Base-by-base conservation (phyloP, 1,140 invertebrate genomes). In the Calosoma granatense region DNA sequence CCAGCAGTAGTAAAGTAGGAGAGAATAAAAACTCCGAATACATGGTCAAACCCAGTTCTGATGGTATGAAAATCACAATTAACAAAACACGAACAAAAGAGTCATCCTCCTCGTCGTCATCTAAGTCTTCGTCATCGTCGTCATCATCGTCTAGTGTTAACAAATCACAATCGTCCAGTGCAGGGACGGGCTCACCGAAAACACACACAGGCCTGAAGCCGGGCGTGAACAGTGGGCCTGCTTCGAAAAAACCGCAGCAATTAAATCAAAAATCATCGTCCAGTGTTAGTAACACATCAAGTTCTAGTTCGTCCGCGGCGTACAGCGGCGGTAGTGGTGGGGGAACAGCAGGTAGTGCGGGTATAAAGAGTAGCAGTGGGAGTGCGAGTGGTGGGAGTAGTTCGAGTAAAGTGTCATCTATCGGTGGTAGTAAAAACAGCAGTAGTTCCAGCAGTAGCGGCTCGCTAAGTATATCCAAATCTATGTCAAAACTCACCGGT, bases 21-120 rank as follows among this genome's bases (percentile, higher is more conserved):
- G 82, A 83, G 55, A 76, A 72, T 51, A 89, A 89, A 72, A 87
- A 85, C 66, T 81, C 82, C 1, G 90, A 92, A 63, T 94, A 92
- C 63, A 90, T 90, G 81, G 85, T 91, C 0, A 91, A 91, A 64
- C 84, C 83, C 23, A 89, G 87, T 61, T 85, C 83, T 1, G 89
- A 90, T 64, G 90, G 89, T 0, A 88, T 93, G 71, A 94, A 92
- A 69, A 81, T 94, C 53, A 94, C 89, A 0, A 90, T 93, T 6
- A 93, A 92, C 64, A 93, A 92, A 75, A 89, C 88, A 1, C 77
- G 83, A 56, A 83, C 78, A 15, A 81, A 80, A 54, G 82, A 82
- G 22, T 76, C 75, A 19, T 73, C 67, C 0, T 80, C 77, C 55
- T 68, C 68, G 0, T 66, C 69, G 56, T n/a, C n/a, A n/a, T n/a